Evolutionary conservation across 1,140 invertebrate species (phyloP).

Genomic region (Phthorimaea operculella): DNA sequence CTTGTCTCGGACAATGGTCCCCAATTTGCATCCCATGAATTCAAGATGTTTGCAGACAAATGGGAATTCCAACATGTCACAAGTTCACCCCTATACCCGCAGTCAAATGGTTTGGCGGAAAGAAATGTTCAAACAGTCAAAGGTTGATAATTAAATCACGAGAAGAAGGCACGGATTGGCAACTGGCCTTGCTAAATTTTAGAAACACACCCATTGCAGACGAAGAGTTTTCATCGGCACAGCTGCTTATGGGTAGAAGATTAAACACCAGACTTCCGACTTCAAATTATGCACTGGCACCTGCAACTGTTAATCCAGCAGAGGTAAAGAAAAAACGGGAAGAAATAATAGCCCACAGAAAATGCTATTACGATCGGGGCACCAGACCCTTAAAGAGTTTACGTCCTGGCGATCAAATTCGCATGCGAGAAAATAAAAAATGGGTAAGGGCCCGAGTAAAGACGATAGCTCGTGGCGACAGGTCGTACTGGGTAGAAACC

Average conservation of each 20-base stretch:
- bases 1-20: conserved; percentile 42
- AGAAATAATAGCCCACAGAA: neutral
- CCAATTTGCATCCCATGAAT: conserved; percentile 21
- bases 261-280: conserved; percentile 9
- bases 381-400: neutral
- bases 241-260: conserved; percentile 6
- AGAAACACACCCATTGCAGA: conserved; percentile 7
- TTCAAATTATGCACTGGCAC: neutral
- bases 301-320: neutral
- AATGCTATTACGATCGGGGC: conserved; percentile 2
- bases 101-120: conserved; percentile 41
- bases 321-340: neutral
- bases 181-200: conserved; percentile 7
- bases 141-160: conserved; percentile 25
- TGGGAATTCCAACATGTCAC: conserved; percentile 45
- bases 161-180: neutral
- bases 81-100: conserved; percentile 42
- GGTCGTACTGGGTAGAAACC: conserved; percentile 9
- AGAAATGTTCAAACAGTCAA: conserved; percentile 34
- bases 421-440: neutral
- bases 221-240: conserved; percentile 7
- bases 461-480: neutral
- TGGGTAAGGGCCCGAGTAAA: conserved; percentile 3
- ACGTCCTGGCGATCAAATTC: neutral
- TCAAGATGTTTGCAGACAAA: conserved; percentile 37